Base-by-base conservation (phyloP, 1,140 invertebrate genomes). In the Zaprionus lachaisei region DNA sequence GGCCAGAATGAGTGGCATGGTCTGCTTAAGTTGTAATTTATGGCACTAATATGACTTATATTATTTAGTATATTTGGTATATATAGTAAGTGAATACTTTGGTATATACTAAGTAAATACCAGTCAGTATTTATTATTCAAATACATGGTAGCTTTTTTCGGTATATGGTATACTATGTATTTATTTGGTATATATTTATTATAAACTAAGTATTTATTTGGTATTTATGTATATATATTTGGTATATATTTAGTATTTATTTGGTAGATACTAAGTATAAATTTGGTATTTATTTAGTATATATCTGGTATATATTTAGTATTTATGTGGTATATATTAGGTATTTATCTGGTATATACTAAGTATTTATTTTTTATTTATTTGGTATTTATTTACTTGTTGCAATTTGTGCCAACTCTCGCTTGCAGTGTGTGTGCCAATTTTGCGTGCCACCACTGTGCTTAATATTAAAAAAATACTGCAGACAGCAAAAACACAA, bases 401-500 rank as follows among this genome's bases (percentile, higher is more conserved):
- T 38, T 38, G 14, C 14, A 47, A 24, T 24, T 51, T 51, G 20
- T n/a, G 22, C 38, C 15, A 34, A 34, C 31, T 34, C 31, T 34
- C 31, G 31, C 38, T 41, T 41, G 38, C 38, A 41, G 31, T 34
- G 31, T 31, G 20, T 51, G 20, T 51, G 47, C 47, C 47, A 4
- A 17, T 14, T 4, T 51, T 51, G 12, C 47, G 11, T 51, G 47
- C 47, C 47, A 51, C 47, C 47, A 51, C 47, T 51, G 47, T 51
- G 20, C 47, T 62, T 58, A 76, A 73, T 47, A 17, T 55, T 62
- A 34, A 75, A 41, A 37, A n/a, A 47, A n/a, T 9, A 55, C 61
- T 60, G 73, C 64, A 79, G 68, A 79, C 79, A 44, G 70, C 73
- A 24, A 75, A 66, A 62, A 47, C 85, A 82, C 77, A 85, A 85